These are phyloP conservation scores for Cactoblastis cactorum DNA, from an alignment of 2,888 invertebrate genomes.

Conservation along the genomic window DNA sequence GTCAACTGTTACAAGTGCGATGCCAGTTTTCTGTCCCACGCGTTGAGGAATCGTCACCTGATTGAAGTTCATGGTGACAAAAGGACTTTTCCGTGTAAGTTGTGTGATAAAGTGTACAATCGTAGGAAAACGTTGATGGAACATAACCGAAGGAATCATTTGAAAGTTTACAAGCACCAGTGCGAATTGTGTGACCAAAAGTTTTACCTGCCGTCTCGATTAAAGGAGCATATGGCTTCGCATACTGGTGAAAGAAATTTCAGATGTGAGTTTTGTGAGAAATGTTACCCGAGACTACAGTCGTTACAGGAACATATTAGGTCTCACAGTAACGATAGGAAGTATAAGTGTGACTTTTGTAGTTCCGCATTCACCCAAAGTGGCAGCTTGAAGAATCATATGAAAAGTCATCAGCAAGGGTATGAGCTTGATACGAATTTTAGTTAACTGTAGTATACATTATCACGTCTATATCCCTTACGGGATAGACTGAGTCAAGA, in stretches of 20 bases:
- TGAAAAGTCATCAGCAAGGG: slow-evolving; percentile 64
- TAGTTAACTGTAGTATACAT: too few species aligned
- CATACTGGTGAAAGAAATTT: slow-evolving; percentile 68
- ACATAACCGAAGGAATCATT: slow-evolving; percentile 56
- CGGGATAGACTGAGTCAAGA: too few species aligned
- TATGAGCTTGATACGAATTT: slow-evolving; percentile 33
- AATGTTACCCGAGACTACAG: slow-evolving; percentile 57
- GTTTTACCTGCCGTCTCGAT: slow-evolving; percentile 64
- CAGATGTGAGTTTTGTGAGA: slow-evolving; percentile 62
- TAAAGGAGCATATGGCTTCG: slow-evolving; percentile 65
- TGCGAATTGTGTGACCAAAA: slow-evolving; percentile 76
- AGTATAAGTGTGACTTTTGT: slow-evolving; percentile 73
- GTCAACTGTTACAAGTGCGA: slow-evolving; percentile 66
- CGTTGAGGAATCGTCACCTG: slow-evolving; percentile 56
- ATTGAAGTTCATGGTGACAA: slow-evolving; percentile 59
- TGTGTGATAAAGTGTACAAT: slow-evolving; percentile 63
- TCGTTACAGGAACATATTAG: slow-evolving; percentile 77
- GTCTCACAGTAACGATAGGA: slow-evolving; percentile 73
- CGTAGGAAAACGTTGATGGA: slow-evolving; percentile 59
- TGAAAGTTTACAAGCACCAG: slow-evolving; percentile 66
- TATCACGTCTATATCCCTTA: too few species aligned
- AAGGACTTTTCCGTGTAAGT: slow-evolving; percentile 53
- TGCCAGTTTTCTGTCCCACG: slow-evolving; percentile 56
- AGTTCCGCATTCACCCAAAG: slow-evolving; percentile 76
- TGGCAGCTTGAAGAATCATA: slow-evolving; percentile 77